Evolutionary conservation across 2,113 vertebrate genomes (phyloP), one percentile per base, ranked within the genome.

Genomic region (Tinamus guttatus): DNA sequence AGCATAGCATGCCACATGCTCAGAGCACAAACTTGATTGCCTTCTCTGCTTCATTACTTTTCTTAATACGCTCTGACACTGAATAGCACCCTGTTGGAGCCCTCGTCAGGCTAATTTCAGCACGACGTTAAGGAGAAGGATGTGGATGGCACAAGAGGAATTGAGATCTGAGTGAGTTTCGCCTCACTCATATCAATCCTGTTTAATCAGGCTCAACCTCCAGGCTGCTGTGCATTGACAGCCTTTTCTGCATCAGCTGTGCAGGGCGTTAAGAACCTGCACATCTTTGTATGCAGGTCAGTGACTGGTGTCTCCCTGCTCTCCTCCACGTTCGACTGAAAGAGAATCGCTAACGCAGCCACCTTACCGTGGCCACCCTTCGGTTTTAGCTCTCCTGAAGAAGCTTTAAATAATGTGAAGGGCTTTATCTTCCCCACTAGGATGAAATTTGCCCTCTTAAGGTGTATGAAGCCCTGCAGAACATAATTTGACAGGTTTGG

Each of bases 41-140:
- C 54, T 93, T 85, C 87, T 81, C 87, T 86, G 90, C 92, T 95
- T 92, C 95, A 93, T 96, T 96, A 90, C 90, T 94, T 77, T 93
- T 83, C 92, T 79, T 97, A 96, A 95, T 95, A 58, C 78, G 64
- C 83, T 74, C 90, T 95, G 93, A 81, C 81, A 89, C 77, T 65
- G 83, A 90, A 75, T 90, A 95, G 77, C 54, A 81, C 85, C 77
- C 85, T 73, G 71, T 88, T 92, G 94, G 89, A 96, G 40, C 78
- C 41, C 74, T 94, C 83, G 13, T 93, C 95, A 89, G 70, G 56
- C 84, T 94, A 74, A 96, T 95, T 96, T 92, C 87, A 74, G 89
- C n/a, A 25, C 70, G 58, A 80, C 81, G 81, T 93, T 93, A 94
- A 90, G 94, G 73, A 89, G 64, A 69, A 77, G 87, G 91, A 94